Conservation (phyloP, 1,140 invertebrate genomes). For the Drosophila sp. region DNA sequence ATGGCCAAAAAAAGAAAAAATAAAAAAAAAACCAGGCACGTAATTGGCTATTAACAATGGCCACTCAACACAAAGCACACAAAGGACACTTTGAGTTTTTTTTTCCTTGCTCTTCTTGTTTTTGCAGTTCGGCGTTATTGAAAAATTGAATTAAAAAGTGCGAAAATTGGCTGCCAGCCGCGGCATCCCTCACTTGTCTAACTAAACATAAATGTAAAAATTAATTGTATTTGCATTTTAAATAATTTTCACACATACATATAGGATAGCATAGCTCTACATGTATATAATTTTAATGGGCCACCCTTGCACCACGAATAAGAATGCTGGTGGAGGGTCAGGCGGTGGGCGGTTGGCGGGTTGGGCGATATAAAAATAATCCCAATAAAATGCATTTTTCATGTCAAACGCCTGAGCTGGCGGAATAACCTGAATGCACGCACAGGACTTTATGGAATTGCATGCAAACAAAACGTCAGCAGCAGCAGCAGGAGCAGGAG, state of each 20-base stretch:
- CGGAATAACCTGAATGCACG: conserved; percentile 79
- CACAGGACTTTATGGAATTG: conserved; percentile 79
- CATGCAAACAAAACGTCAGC: conserved; percentile 71
- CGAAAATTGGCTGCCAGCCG: conserved; percentile 58
- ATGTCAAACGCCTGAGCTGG: conserved; percentile 79
- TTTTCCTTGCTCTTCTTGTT: neutral
- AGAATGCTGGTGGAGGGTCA: conserved; percentile 23
- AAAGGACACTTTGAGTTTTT: conserved; percentile 41
- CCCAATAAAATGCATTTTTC: conserved; percentile 82
- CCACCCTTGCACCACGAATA: neutral
- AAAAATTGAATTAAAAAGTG: conserved; percentile 77
- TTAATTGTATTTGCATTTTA: conserved; percentile 76
- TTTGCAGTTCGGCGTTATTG: conserved; percentile 47
- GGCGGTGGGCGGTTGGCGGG: no score
- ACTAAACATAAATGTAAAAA: conserved; percentile 73
- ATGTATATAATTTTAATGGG: conserved; percentile 42
- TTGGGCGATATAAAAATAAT: conserved; percentile 75
- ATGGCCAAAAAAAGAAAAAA: conserved; percentile 6
- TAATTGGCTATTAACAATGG: conserved; percentile 76
- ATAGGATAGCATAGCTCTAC: neutral
- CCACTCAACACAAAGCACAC: conserved; percentile 52
- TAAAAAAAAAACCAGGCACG: conserved; percentile 44
- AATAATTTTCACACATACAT: conserved; percentile 15
- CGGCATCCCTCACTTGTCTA: neutral
- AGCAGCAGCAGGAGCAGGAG: conserved; percentile 6